Evolutionary conservation across 2,888 invertebrate genomes (phyloP).

Genomic region (Koerneria pararmatus): DNA sequence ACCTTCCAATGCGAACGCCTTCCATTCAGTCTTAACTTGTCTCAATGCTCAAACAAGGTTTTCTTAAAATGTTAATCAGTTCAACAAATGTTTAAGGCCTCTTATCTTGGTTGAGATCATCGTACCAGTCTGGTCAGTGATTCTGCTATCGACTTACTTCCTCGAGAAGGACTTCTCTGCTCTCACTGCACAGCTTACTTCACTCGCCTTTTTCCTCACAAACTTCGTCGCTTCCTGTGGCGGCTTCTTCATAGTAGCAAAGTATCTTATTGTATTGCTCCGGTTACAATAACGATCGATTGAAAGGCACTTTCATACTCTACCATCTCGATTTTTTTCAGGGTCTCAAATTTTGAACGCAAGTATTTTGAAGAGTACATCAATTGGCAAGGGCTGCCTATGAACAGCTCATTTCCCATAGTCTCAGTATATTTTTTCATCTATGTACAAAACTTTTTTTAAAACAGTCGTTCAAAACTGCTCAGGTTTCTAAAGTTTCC

Average conservation of each 20-base stretch:
- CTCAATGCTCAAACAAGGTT: not conserved
- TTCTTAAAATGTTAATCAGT: not conserved
- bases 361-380: too few species aligned
- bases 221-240: constrained; percentile 35
- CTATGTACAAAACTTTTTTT: too few species aligned
- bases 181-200: constrained; percentile 25
- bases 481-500: too few species aligned
- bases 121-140: constrained; percentile 36
- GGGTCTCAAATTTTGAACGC: too few species aligned
- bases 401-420: too few species aligned
- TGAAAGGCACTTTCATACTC: too few species aligned
- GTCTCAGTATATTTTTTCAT: too few species aligned
- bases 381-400: too few species aligned
- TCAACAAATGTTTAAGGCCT: not conserved
- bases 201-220: constrained; percentile 38
- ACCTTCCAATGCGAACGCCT: not conserved
- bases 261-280: not conserved
- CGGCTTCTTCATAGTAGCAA: constrained; percentile 8
- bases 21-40: not conserved
- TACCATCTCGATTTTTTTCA: too few species aligned
- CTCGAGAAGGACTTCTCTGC: constrained; percentile 21
- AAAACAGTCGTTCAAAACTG: too few species aligned
- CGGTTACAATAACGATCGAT: not conserved
- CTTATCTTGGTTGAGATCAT: constrained; percentile 26
- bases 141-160: constrained; percentile 25